Percentiles rank a stretch among this genome's conserved stretches.
phyloP scores from a whole-genome alignment of 2,797 vertebrate species.

The Myiotriccus ornatus region DNA sequence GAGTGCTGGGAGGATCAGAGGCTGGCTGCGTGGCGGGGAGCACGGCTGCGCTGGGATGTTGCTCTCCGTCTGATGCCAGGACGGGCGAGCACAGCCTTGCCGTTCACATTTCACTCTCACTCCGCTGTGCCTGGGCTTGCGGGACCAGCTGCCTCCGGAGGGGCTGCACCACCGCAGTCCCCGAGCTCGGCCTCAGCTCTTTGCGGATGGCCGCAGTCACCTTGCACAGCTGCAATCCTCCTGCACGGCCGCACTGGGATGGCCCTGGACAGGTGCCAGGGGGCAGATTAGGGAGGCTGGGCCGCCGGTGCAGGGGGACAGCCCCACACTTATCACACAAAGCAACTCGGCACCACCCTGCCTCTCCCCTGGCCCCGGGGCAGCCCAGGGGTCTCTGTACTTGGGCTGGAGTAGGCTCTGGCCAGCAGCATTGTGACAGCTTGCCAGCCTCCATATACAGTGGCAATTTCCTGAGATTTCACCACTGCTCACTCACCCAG shows the following conservation, averaged over 20 bases:
- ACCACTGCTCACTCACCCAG: fast-evolving
- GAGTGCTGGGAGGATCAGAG: not conserved
- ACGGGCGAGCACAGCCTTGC: not conserved
- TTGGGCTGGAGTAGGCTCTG: not conserved
- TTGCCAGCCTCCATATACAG: not conserved
- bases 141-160: not conserved
- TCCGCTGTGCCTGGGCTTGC: fast-evolving
- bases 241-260: not conserved
- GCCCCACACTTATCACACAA: not conserved
- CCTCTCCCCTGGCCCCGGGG: not conserved
- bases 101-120: not conserved
- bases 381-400: fast-evolving
- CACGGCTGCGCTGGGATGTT: fast-evolving
- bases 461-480: not conserved
- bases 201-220: fast-evolving
- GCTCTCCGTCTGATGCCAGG: not conserved
- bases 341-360: not conserved
- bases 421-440: fast-evolving
- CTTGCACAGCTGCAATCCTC: not conserved
- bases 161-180: not conserved
- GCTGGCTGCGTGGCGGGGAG: fast-evolving
- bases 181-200: fast-evolving
- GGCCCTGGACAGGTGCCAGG: not conserved
- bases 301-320: fast-evolving
- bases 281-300: not conserved